Conservation (phyloP, 2,888 invertebrate species). For the Drosophila acutilabella region DNA sequence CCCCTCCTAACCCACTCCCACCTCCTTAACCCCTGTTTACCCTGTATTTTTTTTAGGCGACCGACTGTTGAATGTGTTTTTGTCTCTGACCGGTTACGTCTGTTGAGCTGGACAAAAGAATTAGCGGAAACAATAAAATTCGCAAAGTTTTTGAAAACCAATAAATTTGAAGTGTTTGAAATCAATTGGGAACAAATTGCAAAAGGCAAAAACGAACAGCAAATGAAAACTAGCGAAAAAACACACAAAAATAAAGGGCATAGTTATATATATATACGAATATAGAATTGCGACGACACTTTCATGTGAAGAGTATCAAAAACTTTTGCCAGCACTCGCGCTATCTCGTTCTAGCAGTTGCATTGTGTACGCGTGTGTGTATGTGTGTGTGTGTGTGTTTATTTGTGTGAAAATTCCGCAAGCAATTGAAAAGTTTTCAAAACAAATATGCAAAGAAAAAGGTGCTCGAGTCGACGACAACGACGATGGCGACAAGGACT, state of each 20-base stretch:
- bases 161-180: constrained; percentile 78
- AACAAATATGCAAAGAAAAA: constrained; percentile 79
- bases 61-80: constrained; percentile 49
- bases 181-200: constrained; percentile 79
- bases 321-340: constrained; percentile 22
- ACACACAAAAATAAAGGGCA: constrained; percentile 15
- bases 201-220: constrained; percentile 60
- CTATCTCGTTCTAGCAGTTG: constrained; percentile 7
- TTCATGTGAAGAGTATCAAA: constrained; percentile 38
- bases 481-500: constrained; percentile 19
- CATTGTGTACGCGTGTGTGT: constrained; percentile 24
- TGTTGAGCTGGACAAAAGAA: constrained; percentile 74
- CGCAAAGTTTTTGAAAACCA: constrained; percentile 74
- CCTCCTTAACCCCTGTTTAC: background rate
- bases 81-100: constrained; percentile 35
- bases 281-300: constrained; percentile 36
- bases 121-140: constrained; percentile 81
- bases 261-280: constrained; percentile 13
- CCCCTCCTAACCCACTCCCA: too few relatives aligned
- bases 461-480: constrained; percentile 59
- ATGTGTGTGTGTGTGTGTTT: constrained; percentile 43
- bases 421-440: constrained; percentile 73
- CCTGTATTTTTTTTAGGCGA: background rate
- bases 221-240: constrained; percentile 42
- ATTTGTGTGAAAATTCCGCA: constrained; percentile 63